Evolutionary conservation across 2,888 invertebrate species (phyloP).

Genomic region (Bedellia somnulentella): DNA sequence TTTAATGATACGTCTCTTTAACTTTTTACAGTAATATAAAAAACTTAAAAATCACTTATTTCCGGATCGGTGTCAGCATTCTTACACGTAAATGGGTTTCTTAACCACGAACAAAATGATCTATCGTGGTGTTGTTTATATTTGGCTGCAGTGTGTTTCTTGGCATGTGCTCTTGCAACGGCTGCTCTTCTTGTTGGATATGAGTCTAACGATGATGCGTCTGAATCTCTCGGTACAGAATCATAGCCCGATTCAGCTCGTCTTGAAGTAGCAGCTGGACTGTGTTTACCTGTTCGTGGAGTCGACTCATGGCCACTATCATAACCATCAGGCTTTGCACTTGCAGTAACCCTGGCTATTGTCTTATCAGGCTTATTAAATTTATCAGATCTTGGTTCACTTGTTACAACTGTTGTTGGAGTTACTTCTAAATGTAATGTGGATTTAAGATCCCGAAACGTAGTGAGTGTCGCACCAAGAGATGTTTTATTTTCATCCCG

Average conservation of each 20-base stretch:
- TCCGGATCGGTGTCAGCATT: conserved; percentile 73
- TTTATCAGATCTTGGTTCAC: conserved; percentile 63
- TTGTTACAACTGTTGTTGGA: conserved; percentile 61
- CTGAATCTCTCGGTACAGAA: conserved; percentile 85
- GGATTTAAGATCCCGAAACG: conserved; percentile 61
- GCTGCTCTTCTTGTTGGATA: conserved; percentile 52
- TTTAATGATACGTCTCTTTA: conserved; percentile 45
- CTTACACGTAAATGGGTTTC: conserved; percentile 77
- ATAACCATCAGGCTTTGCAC: conserved; percentile 74
- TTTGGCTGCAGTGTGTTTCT: conserved; percentile 62
- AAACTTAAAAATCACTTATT: conserved; percentile 62
- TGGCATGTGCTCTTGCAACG: conserved; percentile 48
- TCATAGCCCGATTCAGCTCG: conserved; percentile 90
- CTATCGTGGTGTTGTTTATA: conserved; percentile 72
- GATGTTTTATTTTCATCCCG: conserved; percentile 68
- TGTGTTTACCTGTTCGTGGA: conserved; percentile 79
- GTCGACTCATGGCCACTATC: conserved; percentile 85
- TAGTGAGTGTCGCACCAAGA: conserved; percentile 63
- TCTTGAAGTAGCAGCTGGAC: conserved; percentile 75
- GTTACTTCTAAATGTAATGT: conserved; percentile 50
- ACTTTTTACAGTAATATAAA: too few relatives aligned
- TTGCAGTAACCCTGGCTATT: conserved; percentile 66
- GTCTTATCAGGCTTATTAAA: conserved; percentile 64
- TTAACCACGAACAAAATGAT: conserved; percentile 74
- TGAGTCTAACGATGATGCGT: conserved; percentile 85